These are phyloP conservation scores for Stigmatopora nigra DNA, from an alignment of 2,113 vertebrate species.

Conservation along the genomic window DNA sequence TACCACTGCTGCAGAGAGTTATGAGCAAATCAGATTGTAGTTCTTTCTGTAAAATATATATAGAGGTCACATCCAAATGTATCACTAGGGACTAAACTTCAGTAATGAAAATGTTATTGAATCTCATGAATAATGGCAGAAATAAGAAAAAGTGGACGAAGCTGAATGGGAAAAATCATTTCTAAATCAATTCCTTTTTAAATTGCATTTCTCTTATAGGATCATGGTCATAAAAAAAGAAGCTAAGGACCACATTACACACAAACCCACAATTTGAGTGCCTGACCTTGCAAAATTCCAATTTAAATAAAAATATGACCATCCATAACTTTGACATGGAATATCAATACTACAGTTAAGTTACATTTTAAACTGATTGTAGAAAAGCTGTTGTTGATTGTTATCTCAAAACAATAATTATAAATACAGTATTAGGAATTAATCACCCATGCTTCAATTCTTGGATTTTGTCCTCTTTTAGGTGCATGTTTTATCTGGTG, in stretches of 20 bases:
- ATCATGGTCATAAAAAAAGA: too few species aligned
- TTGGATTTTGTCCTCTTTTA: too few species aligned
- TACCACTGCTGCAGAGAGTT: conserved; percentile 20
- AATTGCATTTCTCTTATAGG: neutral
- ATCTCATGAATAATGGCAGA: neutral
- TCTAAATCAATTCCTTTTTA: neutral
- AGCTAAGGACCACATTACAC: too few species aligned
- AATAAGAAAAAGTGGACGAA: neutral
- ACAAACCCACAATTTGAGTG: too few species aligned
- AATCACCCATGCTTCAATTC: too few species aligned
- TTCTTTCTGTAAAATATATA: conserved; percentile 30
- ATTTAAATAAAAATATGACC: neutral
- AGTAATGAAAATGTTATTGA: neutral
- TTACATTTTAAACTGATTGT: too few species aligned
- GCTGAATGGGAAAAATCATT: neutral
- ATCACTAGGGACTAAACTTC: neutral
- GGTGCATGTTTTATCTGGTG: too few species aligned
- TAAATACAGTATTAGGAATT: too few species aligned
- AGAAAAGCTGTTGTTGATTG: too few species aligned
- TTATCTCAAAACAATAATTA: too few species aligned
- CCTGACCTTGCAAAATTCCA: neutral
- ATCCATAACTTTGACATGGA: neutral
- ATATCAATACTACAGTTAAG: too few species aligned
- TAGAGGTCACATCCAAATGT: conserved; percentile 6
- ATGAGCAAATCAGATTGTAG: conserved; percentile 15